Evolutionary conservation across 2,888 invertebrate genomes (phyloP).

Genomic region (Salticus scenicus): DNA sequence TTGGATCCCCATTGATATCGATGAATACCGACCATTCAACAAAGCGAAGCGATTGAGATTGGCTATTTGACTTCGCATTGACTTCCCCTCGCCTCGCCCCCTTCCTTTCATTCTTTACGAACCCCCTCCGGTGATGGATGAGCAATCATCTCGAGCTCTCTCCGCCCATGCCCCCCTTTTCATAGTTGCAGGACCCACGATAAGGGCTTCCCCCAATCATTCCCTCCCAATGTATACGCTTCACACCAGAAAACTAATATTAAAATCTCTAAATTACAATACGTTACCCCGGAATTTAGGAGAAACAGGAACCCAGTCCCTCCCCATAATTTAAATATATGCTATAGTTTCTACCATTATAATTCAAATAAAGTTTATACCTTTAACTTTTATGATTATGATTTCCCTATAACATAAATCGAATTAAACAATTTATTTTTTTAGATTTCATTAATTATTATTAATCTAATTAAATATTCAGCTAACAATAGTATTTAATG

Average conservation of each 20-base stretch:
- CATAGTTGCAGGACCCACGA: neutral
- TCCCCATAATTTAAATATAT: neutral
- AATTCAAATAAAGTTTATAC: neutral
- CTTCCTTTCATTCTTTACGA: slow-evolving; percentile 16
- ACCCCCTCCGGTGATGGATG: slow-evolving; percentile 61
- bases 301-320: neutral
- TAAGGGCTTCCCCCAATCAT: neutral
- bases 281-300: neutral
- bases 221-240: slow-evolving; percentile 12
- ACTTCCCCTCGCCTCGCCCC: slow-evolving; percentile 32
- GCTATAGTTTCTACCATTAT: neutral
- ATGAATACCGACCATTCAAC: slow-evolving; percentile 56
- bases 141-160: slow-evolving; percentile 56
- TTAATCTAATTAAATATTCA: too few species aligned
- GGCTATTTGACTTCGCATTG: slow-evolving; percentile 63
- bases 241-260: slow-evolving; percentile 16
- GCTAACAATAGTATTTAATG: too few species aligned
- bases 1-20: slow-evolving; percentile 48
- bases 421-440: too few species aligned
- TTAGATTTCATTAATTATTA: too few species aligned
- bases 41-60: slow-evolving; percentile 66
- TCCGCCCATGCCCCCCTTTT: slow-evolving; percentile 23
- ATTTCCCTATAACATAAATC: too few species aligned
- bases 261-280: slow-evolving; percentile 17
- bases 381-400: neutral